Conservation (phyloP, 2,113 vertebrate genomes). For the Cricetomys ansorgei region DNA sequence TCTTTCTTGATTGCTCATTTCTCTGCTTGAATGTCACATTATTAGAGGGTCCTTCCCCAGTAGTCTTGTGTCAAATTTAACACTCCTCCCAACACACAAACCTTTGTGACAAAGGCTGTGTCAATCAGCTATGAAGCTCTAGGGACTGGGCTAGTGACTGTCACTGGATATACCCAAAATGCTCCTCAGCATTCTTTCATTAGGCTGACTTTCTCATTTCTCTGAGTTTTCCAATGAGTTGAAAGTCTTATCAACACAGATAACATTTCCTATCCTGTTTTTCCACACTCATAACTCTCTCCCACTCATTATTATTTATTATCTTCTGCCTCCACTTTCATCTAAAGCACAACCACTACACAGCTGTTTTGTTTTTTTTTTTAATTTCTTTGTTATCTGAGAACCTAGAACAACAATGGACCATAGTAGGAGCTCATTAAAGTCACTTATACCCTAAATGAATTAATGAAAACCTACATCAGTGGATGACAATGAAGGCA, state of each 20-base stretch:
- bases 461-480: neutral
- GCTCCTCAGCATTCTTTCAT: neutral
- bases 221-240: neutral
- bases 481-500: neutral
- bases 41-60: neutral
- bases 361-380: no score
- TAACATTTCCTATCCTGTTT: accelerated
- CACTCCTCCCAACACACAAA: neutral
- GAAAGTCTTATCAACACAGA: neutral
- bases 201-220: neutral
- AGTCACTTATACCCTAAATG: neutral
- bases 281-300: accelerated
- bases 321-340: neutral
- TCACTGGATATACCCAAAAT: neutral
- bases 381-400: neutral
- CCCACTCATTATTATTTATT: neutral
- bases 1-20: neutral
- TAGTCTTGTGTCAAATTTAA: neutral
- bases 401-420: neutral
- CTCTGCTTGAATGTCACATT: neutral
- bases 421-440: neutral
- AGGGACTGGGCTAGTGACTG: neutral
- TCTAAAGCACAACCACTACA: neutral
- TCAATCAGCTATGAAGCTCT: neutral
- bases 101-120: neutral